Conservation (phyloP, 2,888 invertebrate species). For the Stenolophus ochropezus region DNA sequence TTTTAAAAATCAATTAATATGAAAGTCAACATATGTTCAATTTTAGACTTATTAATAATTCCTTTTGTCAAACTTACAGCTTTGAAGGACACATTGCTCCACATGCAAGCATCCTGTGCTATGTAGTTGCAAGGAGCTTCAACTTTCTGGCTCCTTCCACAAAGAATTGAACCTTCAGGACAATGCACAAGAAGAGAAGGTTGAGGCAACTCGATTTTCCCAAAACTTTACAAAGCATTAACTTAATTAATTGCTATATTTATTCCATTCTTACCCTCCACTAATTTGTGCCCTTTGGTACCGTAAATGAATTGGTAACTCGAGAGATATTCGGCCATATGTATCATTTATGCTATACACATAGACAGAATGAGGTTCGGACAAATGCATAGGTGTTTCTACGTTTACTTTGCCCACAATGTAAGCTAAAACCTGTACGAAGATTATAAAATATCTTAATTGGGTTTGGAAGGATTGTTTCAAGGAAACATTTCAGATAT, state of each 20-base stretch:
- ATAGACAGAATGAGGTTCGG: constrained; percentile 69
- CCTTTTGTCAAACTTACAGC: constrained; percentile 72
- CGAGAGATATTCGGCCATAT: constrained; percentile 68
- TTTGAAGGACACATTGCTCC: constrained; percentile 72
- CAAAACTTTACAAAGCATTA: constrained; percentile 66
- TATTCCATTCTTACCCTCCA: constrained; percentile 69
- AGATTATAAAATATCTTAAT: no score
- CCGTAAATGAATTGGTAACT: constrained; percentile 73
- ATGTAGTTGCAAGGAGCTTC: constrained; percentile 70
- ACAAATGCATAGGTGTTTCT: constrained; percentile 71
- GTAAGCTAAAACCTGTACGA: constrained; percentile 67
- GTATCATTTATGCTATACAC: constrained; percentile 68
- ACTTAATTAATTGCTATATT: background rate
- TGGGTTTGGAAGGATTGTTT: no score
- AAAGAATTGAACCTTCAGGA: constrained; percentile 65
- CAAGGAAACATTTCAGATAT: no score
- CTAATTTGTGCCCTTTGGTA: constrained; percentile 73
- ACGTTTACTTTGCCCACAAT: constrained; percentile 71
- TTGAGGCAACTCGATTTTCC: constrained; percentile 69
- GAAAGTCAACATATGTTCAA: no score
- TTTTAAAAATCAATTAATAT: no score
- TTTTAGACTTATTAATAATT: no score
- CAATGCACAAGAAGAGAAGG: constrained; percentile 70
- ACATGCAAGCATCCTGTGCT: constrained; percentile 68
- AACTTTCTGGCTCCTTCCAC: constrained; percentile 68